Base-by-base conservation (phyloP, 2,113 vertebrate species). In the Scomber colias region DNA sequence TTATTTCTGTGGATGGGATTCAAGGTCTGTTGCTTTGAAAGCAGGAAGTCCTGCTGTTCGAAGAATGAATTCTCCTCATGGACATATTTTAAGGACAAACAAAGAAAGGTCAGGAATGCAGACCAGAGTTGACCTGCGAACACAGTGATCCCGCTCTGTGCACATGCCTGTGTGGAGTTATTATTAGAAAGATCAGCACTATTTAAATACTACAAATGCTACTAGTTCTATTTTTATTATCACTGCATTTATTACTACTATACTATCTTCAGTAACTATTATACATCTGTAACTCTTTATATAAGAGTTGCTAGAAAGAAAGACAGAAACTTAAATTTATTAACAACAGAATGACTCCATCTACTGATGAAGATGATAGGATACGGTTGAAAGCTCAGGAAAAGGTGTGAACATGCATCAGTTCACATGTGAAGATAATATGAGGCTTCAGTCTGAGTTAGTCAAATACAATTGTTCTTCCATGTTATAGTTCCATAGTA, bases 31-130 rank as follows among this genome's bases (percentile, higher is more conserved):
- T 49, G 72, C 44, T n/a, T 13, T 15, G 8, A 8, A 66, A 31
- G 61, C 24, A 68, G 9, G 65, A 21, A 65, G 9, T 15, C 13
- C 59, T 5, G 31, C 56, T 71, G 56, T 56, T 66, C n/a, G 48
- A 76, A 79, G 56, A 82, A 69, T 31, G 30, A 48, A 16, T 81
- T 84, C 53, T 78, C 49, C 60, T 83, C 56, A 45, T 40, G 46
- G 70, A 71, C 71, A 62, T 76, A 72, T 87, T 77, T 62, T 54
- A 80, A 85, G 82, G 50, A 81, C 71, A 91, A 89, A 91, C 82
- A 91, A 89, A 88, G 83, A 84, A 75, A 89, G 89, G 82, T 89
- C 86, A 91, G 83, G 90, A 91, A 91, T 91, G 91, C 71, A 68
- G 87, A 59, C 19, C 48, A 27, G 49, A 56, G 75, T 17, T 81